These are phyloP conservation scores for Caenorhabditis afra DNA, from an alignment of 2,888 invertebrate genomes.

Conservation along the genomic window DNA sequence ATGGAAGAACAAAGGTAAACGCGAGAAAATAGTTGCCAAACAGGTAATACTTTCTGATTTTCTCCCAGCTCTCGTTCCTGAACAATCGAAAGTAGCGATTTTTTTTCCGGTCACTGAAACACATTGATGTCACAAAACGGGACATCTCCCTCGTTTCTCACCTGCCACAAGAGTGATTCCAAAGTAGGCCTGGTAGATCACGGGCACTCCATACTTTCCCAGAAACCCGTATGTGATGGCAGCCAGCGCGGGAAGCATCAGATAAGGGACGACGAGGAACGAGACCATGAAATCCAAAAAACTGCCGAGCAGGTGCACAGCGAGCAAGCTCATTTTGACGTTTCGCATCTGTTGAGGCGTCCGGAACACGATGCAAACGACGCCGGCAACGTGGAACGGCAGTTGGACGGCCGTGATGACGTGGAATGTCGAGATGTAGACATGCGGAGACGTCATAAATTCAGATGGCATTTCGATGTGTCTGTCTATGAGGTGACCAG, in stretches of 20 bases:
- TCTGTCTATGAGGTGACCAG: no score
- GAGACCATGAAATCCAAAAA: slow-evolving; percentile 5
- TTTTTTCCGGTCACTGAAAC: no score
- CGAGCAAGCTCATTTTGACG: slow-evolving; percentile 18
- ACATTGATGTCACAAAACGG: no score
- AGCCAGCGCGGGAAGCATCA: slow-evolving; percentile 7
- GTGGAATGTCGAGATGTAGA: slow-evolving; percentile 8
- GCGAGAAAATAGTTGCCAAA: slow-evolving; percentile 4
- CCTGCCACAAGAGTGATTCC: slow-evolving; percentile 9
- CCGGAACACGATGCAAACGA: slow-evolving; percentile 1
- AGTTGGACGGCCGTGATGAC: slow-evolving; percentile 13
- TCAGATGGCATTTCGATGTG: not conserved
- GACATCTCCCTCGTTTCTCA: no score
- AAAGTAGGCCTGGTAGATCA: slow-evolving; percentile 4
- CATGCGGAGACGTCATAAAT: slow-evolving; percentile 11
- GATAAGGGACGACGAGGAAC: slow-evolving; percentile 12
- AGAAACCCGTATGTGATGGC: slow-evolving; percentile 8
- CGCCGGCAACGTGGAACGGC: slow-evolving; percentile 13
- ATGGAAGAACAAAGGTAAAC: not conserved
- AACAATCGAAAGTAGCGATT: slow-evolving; percentile 13
- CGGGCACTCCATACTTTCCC: not conserved
- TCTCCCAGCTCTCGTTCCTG: slow-evolving; percentile 7
- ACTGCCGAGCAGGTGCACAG: slow-evolving; percentile 13
- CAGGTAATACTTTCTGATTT: slow-evolving; percentile 1
- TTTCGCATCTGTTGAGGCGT: slow-evolving; percentile 17